Conservation (phyloP, 2,113 vertebrate species). For the Ophiodon elongatus region DNA sequence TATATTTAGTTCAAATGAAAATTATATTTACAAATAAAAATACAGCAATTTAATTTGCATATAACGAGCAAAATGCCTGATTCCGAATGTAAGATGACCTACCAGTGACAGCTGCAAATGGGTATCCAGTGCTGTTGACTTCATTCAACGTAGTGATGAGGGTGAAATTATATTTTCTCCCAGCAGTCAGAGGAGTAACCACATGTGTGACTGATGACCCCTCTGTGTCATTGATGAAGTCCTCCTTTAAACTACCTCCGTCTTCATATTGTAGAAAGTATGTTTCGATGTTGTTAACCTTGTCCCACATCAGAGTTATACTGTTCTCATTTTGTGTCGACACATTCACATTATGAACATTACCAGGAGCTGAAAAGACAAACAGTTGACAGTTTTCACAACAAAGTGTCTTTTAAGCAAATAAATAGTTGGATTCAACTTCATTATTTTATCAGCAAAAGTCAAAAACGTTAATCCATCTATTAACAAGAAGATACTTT, state of each 20-base stretch:
- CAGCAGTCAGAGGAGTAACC: conserved; percentile 22
- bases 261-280: conserved; percentile 17
- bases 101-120: conserved; percentile 1
- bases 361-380: conserved; percentile 11
- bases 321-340: background rate
- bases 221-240: background rate
- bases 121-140: conserved; percentile 15
- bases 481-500: too few relatives aligned
- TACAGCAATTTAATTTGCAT: too few relatives aligned
- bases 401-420: too few relatives aligned
- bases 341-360: background rate
- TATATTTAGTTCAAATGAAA: too few relatives aligned
- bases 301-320: conserved; percentile 60
- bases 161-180: conserved; percentile 47
- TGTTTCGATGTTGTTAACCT: background rate
- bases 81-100: too few relatives aligned
- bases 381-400: background rate
- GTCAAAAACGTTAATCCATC: too few relatives aligned
- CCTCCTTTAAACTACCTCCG: accelerated
- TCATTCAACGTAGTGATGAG: conserved; percentile 24
- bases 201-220: background rate
- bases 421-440: too few relatives aligned
- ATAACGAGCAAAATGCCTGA: too few relatives aligned
- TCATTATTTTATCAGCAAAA: too few relatives aligned
- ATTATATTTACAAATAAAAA: too few relatives aligned